Conservation (phyloP, 2,113 vertebrate genomes). For the Thunnus maccoyii region DNA sequence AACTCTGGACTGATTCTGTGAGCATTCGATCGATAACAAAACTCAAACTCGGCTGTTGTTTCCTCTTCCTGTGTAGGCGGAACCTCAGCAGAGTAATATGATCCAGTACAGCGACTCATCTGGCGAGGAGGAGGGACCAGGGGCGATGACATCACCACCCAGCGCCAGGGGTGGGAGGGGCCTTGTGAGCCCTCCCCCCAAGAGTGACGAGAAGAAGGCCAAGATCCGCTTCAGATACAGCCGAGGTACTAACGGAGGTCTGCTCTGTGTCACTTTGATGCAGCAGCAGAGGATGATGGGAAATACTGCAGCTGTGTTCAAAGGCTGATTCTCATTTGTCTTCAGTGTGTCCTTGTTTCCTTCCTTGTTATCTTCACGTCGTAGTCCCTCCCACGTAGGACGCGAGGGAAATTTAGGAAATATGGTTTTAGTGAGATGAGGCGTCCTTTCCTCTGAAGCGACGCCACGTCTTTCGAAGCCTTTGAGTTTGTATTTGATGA, state of each 20-base stretch:
- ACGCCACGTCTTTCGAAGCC: no score
- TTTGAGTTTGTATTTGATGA: no score
- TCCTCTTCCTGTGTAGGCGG: constrained; percentile 63
- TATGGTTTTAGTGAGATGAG: no score
- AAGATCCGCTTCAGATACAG: constrained; percentile 73
- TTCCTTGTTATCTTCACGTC: no score
- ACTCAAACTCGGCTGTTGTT: not conserved
- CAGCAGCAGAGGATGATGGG: constrained; percentile 10
- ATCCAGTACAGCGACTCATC: constrained; percentile 79
- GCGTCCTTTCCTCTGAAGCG: no score
- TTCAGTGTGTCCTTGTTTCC: no score
- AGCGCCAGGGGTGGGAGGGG: not conserved
- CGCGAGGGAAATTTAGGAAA: no score
- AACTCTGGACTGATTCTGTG: not conserved
- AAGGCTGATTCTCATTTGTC: no score
- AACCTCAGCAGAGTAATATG: constrained; percentile 67
- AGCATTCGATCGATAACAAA: no score
- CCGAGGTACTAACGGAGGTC: constrained; percentile 70
- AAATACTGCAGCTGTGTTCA: not conserved
- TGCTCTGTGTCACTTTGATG: not conserved
- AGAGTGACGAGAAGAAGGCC: constrained; percentile 48
- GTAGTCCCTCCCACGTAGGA: no score
- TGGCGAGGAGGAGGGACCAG: constrained; percentile 71
- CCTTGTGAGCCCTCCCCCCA: not conserved
- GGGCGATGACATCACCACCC: not conserved